Evolutionary conservation across 2,797 vertebrate genomes (phyloP).

Genomic region (Oreortyx pictus): DNA sequence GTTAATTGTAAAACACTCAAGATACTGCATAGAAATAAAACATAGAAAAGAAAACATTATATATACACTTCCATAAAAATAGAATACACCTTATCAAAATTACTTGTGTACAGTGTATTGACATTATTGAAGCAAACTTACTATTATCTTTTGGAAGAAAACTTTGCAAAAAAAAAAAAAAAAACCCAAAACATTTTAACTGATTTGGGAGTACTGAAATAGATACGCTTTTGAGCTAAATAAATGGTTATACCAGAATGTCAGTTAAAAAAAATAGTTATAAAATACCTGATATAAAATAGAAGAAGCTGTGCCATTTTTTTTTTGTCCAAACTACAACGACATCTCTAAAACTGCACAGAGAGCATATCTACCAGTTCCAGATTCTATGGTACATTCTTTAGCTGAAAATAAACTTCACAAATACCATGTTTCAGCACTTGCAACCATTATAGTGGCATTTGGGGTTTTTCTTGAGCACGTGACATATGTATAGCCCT

Average conservation of each 20-base stretch:
- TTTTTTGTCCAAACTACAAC: background rate
- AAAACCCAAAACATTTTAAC: background rate
- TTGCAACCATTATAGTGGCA: background rate
- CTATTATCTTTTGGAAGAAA: constrained; percentile 45
- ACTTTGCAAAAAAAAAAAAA: background rate
- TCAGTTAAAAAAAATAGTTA: background rate
- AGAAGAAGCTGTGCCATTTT: background rate
- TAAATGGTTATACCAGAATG: constrained; percentile 50
- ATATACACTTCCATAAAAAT: constrained; percentile 92
- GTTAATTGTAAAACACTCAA: constrained; percentile 70
- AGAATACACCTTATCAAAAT: constrained; percentile 93
- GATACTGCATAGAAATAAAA: constrained; percentile 80
- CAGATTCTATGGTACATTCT: background rate
- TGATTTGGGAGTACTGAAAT: constrained; percentile 21
- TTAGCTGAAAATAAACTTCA: background rate
- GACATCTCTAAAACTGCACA: constrained; percentile 2
- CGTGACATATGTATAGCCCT: constrained; percentile 11
- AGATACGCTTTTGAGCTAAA: constrained; percentile 56
- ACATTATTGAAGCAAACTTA: constrained; percentile 75
- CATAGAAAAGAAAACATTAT: constrained; percentile 58
- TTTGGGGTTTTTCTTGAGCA: background rate
- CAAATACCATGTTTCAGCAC: background rate
- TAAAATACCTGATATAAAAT: constrained; percentile 34
- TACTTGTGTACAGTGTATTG: constrained; percentile 83
- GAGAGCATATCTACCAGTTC: background rate